Base-by-base conservation (phyloP, 2,888 invertebrate genomes). In the Trichopria drosophilae region DNA sequence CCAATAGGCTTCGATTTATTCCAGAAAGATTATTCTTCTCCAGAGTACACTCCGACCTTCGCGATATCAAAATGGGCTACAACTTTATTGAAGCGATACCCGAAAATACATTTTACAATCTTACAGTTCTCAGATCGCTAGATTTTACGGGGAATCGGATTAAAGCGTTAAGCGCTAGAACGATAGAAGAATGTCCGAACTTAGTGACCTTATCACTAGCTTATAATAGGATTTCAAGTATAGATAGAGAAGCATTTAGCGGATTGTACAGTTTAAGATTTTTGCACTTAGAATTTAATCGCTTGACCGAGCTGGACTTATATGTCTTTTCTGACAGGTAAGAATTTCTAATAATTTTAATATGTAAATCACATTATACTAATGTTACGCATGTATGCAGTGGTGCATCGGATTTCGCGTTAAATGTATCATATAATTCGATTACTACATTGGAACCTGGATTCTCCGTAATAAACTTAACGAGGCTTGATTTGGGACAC, bases 401-500 rank as follows among this genome's bases (percentile, higher is more conserved):
- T 12, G 75, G 74, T 3, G 71, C 82, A 57, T 76, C 80, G 4
- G 83, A 83, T 55, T 79, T 93, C 61, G 82, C 84, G 6, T 77
- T 93, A 42, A 92, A 93, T 69, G 79, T 90, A 31, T 91, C 91
- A 6, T 84, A 85, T 71, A 94, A 94, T 68, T 82, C 82, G 53
- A 83, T 94, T 23, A 79, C 80, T 5, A 76, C 81, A 32, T 73
- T 93, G 58, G 84, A 87, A 52, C 58, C 65, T 3, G 65, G 62
- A 12, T 57, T 55, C 1, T 43, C 58, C 3, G 78, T 79, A 35
- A 84, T 84, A 71, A 85, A 84, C 67, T 75, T 93, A 57, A 90
- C 92, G 67, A 89, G 89, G 67, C 78, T 93, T 61, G 92, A 93
- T 76, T 78, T 93, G 62, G 89, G 90, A 53, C 89, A 89, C 73